Conservation (phyloP, 2,888 invertebrate species). For the Rotaria socialis region DNA sequence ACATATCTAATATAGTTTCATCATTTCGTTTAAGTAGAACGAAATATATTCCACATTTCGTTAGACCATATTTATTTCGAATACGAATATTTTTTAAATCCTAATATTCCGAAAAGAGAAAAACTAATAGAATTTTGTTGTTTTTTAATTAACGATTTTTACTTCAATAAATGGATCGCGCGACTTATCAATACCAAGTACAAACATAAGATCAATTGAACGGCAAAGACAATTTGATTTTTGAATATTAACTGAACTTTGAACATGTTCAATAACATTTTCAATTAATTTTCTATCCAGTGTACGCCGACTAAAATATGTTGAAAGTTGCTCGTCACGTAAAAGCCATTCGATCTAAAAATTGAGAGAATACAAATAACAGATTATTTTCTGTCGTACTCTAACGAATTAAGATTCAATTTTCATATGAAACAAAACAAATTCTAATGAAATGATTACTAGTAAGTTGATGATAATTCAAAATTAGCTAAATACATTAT, state of each 20-base stretch:
- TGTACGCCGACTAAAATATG: conserved; percentile 10
- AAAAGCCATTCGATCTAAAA: conserved; percentile 23
- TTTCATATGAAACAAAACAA: no score
- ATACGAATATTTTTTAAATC: background rate
- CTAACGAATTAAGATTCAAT: no score
- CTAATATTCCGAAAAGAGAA: background rate
- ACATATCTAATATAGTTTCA: background rate
- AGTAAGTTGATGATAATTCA: no score
- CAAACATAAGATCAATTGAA: background rate
- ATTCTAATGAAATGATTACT: no score
- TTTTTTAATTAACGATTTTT: background rate
- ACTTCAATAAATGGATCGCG: background rate
- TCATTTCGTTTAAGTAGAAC: background rate
- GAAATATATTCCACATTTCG: background rate
- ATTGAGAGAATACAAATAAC: no score
- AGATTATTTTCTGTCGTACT: no score
- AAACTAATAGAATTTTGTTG: background rate
- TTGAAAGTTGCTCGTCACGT: conserved; percentile 31
- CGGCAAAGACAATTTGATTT: conserved; percentile 10
- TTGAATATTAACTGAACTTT: background rate
- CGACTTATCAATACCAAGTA: conserved; percentile 22
- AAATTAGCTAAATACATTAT: no score
- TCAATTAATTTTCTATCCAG: conserved; percentile 17
- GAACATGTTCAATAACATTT: conserved; percentile 25
- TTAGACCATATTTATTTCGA: background rate